phyloP scores from a whole-genome alignment of 1,140 invertebrate genomes.

The Trichoplusia ni region DNA sequence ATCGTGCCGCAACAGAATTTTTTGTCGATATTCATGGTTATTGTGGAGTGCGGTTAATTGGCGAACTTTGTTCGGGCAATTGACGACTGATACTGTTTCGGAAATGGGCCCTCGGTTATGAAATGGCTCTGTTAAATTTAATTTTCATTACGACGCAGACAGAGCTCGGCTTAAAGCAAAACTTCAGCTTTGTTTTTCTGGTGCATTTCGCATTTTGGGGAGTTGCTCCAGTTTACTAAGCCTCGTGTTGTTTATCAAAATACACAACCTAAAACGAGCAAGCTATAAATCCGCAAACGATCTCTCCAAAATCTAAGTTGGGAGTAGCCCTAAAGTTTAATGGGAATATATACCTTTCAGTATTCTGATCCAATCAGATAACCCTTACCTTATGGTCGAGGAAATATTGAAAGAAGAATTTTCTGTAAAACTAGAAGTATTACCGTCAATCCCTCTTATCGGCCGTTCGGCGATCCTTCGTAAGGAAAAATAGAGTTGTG shows the following conservation, averaged over 20 bases:
- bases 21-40: slow-evolving; percentile 28
- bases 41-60: slow-evolving; percentile 35
- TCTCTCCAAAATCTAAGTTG: too few species aligned
- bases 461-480: slow-evolving; percentile 7
- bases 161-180: background rate
- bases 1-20: slow-evolving; percentile 32
- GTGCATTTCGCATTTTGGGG: too few species aligned
- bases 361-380: slow-evolving; percentile 25
- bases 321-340: background rate
- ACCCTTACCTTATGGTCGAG: background rate
- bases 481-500: slow-evolving; percentile 13
- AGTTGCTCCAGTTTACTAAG: too few species aligned
- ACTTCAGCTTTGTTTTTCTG: too few species aligned
- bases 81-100: slow-evolving; percentile 24
- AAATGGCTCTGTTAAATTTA: slow-evolving; percentile 23
- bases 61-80: slow-evolving; percentile 32
- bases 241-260: too few species aligned
- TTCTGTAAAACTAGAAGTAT: slow-evolving; percentile 35
- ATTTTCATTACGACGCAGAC: slow-evolving; percentile 18
- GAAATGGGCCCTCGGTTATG: slow-evolving; percentile 5
- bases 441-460: slow-evolving; percentile 30
- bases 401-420: slow-evolving; percentile 33
- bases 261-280: too few species aligned
- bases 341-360: background rate
- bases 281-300: too few species aligned